These are phyloP conservation scores for Pelodytes ibericus DNA, from an alignment of 2,797 vertebrate species.

Conservation along the genomic window DNA sequence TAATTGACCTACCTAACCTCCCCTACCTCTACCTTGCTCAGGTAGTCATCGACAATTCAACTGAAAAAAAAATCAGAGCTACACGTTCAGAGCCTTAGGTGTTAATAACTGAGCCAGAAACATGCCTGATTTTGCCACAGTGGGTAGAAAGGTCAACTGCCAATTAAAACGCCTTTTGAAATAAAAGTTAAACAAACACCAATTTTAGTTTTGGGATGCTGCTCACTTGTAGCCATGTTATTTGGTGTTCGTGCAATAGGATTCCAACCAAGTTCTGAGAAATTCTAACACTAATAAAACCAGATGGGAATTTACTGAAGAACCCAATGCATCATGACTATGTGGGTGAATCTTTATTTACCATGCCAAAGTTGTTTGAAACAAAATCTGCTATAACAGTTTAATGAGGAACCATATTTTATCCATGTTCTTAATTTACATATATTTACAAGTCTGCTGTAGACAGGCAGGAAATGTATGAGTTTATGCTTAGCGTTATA, in stretches of 20 bases:
- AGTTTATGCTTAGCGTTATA: neutral
- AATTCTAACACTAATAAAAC: constrained; percentile 43
- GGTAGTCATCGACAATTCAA: no score
- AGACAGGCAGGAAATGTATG: neutral
- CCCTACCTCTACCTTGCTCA: no score
- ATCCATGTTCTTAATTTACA: constrained; percentile 3
- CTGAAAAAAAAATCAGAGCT: no score
- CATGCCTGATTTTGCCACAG: no score
- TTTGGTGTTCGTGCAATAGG: neutral
- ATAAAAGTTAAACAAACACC: constrained; percentile 20
- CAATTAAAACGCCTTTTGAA: constrained; percentile 16
- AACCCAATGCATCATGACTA: constrained; percentile 31
- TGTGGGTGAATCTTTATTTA: constrained; percentile 29
- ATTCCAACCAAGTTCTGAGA: constrained; percentile 30
- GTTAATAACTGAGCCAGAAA: no score
- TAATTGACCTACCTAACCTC: no score
- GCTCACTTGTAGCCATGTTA: constrained; percentile 18
- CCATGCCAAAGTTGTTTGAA: constrained; percentile 23
- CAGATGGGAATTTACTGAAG: constrained; percentile 27
- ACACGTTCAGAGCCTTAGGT: no score
- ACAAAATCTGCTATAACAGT: constrained; percentile 3
- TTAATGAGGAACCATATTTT: constrained; percentile 11
- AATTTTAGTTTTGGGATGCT: constrained; percentile 20
- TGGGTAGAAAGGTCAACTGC: neutral
- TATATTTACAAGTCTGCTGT: neutral